Percentiles rank a stretch among this genome's conserved stretches.
These are phyloP conservation scores for Syngnathus scovelli DNA, from an alignment of 2,113 vertebrate species.

Conservation along the genomic window DNA sequence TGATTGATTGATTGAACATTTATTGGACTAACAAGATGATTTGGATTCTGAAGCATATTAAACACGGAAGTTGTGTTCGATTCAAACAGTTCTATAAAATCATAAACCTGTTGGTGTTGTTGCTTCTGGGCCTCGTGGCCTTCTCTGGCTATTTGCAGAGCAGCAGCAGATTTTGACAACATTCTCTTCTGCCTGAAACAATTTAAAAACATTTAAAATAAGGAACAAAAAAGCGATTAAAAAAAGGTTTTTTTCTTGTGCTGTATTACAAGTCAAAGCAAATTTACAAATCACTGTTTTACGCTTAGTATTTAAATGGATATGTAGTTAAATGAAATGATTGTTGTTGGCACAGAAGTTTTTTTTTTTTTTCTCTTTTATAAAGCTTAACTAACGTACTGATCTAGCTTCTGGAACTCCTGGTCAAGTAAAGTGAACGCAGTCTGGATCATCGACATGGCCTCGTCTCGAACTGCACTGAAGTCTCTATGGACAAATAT, in stretches of 20 bases:
- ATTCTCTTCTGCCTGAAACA: conserved; percentile 60
- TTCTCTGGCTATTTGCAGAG: conserved; percentile 63
- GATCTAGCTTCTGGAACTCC: conserved; percentile 71
- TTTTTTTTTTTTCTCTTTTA: background rate
- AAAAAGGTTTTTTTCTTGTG: background rate
- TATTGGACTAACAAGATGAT: background rate
- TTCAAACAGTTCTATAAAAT: background rate
- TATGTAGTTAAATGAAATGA: background rate
- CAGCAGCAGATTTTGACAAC: conserved; percentile 39
- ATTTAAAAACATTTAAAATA: background rate
- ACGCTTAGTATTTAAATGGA: background rate
- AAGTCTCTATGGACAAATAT: conserved; percentile 57
- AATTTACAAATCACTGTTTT: too few relatives aligned
- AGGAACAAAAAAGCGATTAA: background rate
- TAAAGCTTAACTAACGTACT: conserved; percentile 40
- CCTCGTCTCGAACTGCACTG: conserved; percentile 56
- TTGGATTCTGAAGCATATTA: background rate
- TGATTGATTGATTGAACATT: too few relatives aligned
- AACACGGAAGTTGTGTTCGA: background rate
- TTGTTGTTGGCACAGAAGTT: too few relatives aligned
- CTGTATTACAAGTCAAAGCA: background rate
- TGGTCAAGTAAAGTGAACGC: conserved; percentile 69
- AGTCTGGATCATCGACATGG: conserved; percentile 64
- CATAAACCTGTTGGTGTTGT: conserved; percentile 63
- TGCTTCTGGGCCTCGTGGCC: conserved; percentile 50